phyloP scores from a whole-genome alignment of 1,140 invertebrate genomes.

The Eufriesea mexicana region DNA sequence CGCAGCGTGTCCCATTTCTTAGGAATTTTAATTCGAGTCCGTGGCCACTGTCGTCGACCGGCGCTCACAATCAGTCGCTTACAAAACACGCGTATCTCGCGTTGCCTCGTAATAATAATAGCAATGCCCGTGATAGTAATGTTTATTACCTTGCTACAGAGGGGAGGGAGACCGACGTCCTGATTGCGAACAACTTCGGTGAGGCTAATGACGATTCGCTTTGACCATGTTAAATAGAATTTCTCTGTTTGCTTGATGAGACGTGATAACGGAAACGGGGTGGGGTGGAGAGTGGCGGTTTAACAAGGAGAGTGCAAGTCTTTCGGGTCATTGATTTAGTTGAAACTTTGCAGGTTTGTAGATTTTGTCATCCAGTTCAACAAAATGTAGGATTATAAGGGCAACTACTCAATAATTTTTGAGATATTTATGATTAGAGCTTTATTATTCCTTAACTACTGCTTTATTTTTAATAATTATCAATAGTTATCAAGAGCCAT shows the following conservation, averaged over 20 bases:
- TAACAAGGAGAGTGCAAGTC: too few species aligned
- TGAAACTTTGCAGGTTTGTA: too few species aligned
- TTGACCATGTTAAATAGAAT: conserved; percentile 3
- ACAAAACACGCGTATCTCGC: conserved; percentile 12
- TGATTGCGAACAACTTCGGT: neutral
- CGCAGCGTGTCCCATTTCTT: conserved; percentile 35
- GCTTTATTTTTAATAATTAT: too few species aligned
- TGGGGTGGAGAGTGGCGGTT: too few species aligned
- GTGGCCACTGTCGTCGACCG: neutral
- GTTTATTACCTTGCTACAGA: neutral
- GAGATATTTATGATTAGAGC: too few species aligned
- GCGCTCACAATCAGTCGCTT: neutral
- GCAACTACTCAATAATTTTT: too few species aligned
- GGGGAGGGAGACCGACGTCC: neutral
- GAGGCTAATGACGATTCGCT: conserved; percentile 8
- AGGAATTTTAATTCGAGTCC: conserved; percentile 44
- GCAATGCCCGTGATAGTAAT: neutral
- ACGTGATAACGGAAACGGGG: too few species aligned
- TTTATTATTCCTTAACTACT: too few species aligned
- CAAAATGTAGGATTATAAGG: too few species aligned
- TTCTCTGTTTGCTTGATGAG: neutral
- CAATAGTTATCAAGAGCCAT: too few species aligned
- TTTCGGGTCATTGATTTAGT: too few species aligned
- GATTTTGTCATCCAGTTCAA: too few species aligned
- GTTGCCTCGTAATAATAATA: neutral